phyloP scores from a whole-genome alignment of 2,113 vertebrate species.

The Pao palembangensis region DNA sequence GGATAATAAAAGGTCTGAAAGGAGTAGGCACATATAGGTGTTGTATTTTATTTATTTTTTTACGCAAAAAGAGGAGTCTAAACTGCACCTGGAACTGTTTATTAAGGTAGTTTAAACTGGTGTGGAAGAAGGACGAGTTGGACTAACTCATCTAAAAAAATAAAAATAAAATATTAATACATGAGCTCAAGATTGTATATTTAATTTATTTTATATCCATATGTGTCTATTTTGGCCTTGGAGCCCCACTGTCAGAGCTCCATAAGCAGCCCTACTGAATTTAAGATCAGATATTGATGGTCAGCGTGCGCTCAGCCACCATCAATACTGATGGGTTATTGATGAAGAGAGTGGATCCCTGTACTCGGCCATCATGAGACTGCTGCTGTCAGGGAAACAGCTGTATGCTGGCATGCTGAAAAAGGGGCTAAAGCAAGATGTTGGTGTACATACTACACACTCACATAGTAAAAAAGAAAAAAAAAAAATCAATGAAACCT shows the following conservation, averaged over 20 bases:
- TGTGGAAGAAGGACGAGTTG: conserved; percentile 6
- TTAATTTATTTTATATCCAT: background rate
- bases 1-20: conserved; percentile 27
- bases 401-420: conserved; percentile 29
- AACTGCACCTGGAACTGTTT: no score
- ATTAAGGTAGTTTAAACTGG: conserved; percentile 1
- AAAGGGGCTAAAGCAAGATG: conserved; percentile 34
- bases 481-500: conserved; percentile 65
- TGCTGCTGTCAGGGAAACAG: conserved; percentile 29
- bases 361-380: conserved; percentile 41
- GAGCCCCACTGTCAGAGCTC: conserved; percentile 29
- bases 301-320: conserved; percentile 39
- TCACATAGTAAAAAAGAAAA: conserved; percentile 25
- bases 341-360: conserved; percentile 63
- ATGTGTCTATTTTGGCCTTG: conserved; percentile 26
- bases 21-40: conserved; percentile 42
- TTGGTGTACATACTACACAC: conserved; percentile 44
- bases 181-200: background rate
- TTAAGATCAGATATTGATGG: conserved; percentile 64
- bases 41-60: conserved; percentile 39
- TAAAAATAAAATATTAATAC: background rate
- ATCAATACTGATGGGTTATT: conserved; percentile 73
- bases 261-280: conserved; percentile 49
- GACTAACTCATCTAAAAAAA: background rate
- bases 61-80: no score